phyloP scores from a whole-genome alignment of 2,797 vertebrate genomes.

The Diglossa cyanea region DNA sequence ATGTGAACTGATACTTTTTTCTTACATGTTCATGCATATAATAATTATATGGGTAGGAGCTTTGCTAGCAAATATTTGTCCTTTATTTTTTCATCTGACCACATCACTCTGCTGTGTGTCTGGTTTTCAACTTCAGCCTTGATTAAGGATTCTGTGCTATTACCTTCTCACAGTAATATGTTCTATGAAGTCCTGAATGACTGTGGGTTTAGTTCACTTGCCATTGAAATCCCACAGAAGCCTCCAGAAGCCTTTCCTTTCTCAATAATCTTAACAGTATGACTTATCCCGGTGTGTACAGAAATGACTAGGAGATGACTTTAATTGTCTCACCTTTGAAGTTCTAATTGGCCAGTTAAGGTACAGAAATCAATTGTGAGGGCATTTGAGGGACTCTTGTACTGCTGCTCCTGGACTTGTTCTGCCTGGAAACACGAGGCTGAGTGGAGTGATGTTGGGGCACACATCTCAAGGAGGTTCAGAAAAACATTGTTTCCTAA shows the following conservation, averaged over 20 bases:
- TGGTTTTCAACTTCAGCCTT: background rate
- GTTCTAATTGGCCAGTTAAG: background rate
- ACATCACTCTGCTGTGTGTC: background rate
- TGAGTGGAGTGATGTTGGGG: background rate
- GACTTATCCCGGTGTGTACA: background rate
- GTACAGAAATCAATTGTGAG: background rate
- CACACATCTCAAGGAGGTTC: background rate
- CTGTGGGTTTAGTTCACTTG: background rate
- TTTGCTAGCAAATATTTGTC: background rate
- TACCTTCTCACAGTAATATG: background rate
- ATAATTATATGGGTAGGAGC: background rate
- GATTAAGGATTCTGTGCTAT: background rate
- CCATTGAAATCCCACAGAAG: background rate
- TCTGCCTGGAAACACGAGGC: accelerated
- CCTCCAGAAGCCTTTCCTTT: background rate
- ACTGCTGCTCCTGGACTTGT: background rate
- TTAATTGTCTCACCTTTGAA: background rate
- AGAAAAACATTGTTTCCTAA: background rate
- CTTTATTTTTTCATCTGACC: background rate
- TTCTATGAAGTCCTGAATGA: background rate
- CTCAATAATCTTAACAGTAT: background rate
- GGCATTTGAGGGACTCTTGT: background rate
- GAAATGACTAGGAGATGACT: background rate
- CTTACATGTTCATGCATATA: background rate
- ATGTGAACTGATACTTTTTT: background rate